phyloP scores from a whole-genome alignment of 2,888 invertebrate genomes.

The Emesis furor region DNA sequence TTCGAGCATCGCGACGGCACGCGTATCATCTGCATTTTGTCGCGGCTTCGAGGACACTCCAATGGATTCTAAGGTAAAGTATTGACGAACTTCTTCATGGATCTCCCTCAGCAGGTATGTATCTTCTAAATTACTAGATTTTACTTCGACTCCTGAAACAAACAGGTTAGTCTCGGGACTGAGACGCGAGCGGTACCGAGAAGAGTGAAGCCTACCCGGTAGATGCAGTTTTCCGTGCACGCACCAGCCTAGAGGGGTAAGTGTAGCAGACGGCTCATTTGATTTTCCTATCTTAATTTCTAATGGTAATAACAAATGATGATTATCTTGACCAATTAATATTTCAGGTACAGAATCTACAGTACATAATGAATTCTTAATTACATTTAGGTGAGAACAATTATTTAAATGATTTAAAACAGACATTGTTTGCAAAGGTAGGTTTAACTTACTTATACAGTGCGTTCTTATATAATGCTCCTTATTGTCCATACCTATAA shows the following conservation, averaged over 20 bases:
- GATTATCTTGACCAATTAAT: conserved; percentile 76
- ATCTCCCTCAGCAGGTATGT: not conserved
- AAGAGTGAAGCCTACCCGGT: too few relatives aligned
- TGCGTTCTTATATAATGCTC: conserved; percentile 52
- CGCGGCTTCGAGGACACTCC: not conserved
- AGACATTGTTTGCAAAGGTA: conserved; percentile 65
- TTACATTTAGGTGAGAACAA: conserved; percentile 31
- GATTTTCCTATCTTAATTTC: conserved; percentile 39
- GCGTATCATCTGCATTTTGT: not conserved
- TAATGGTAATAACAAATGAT: conserved; percentile 69
- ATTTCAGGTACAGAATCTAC: conserved; percentile 66
- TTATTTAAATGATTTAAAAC: conserved; percentile 21
- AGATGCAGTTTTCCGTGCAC: conserved; percentile 21
- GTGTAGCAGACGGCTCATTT: conserved; percentile 28
- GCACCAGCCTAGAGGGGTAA: conserved; percentile 28
- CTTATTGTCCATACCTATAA: conserved; percentile 55
- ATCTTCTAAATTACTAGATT: not conserved
- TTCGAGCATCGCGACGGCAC: not conserved
- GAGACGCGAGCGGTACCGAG: too few relatives aligned
- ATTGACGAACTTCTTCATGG: not conserved
- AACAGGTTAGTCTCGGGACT: conserved; percentile 1
- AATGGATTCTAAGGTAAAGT: not conserved
- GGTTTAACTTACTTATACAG: conserved; percentile 65
- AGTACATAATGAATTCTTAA: conserved; percentile 37
- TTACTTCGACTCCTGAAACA: not conserved